These are phyloP conservation scores for Diachasmimorpha longicaudata DNA, from an alignment of 1,140 invertebrate genomes.

Conservation along the genomic window DNA sequence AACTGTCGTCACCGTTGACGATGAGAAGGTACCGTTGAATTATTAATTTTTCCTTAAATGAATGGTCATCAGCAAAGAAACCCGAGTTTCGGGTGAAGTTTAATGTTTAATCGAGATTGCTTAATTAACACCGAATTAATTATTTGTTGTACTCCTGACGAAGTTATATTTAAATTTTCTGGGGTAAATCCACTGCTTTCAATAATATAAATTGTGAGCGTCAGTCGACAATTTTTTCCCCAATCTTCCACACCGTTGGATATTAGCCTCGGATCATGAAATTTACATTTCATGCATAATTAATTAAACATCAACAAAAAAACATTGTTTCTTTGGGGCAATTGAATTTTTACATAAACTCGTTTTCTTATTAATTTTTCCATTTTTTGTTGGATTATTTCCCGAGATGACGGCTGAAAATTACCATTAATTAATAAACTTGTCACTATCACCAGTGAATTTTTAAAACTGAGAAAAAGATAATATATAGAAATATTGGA, in stretches of 20 bases:
- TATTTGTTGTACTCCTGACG: not conserved
- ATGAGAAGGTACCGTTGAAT: constrained; percentile 50
- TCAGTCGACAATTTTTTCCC: not conserved
- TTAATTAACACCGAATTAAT: not conserved
- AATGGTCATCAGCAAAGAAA: too few species aligned
- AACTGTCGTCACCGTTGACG: constrained; percentile 57
- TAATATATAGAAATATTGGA: not conserved
- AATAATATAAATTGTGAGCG: not conserved
- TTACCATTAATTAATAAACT: constrained; percentile 22
- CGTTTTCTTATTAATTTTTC: not conserved
- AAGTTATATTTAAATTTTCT: not conserved
- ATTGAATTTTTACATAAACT: not conserved
- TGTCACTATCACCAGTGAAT: not conserved
- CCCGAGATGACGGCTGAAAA: not conserved
- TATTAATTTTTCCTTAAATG: too few species aligned
- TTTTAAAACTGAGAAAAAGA: not conserved
- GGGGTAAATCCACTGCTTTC: not conserved
- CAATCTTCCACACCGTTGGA: not conserved
- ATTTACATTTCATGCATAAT: constrained; percentile 1
- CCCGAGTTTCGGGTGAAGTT: too few species aligned
- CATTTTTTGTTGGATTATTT: not conserved
- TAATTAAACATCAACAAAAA: not conserved
- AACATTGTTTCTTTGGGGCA: not conserved
- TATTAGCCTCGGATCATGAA: not conserved
- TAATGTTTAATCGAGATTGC: too few species aligned